These are phyloP conservation scores for Eulithis prunata DNA, from an alignment of 2,888 invertebrate genomes.

Conservation along the genomic window DNA sequence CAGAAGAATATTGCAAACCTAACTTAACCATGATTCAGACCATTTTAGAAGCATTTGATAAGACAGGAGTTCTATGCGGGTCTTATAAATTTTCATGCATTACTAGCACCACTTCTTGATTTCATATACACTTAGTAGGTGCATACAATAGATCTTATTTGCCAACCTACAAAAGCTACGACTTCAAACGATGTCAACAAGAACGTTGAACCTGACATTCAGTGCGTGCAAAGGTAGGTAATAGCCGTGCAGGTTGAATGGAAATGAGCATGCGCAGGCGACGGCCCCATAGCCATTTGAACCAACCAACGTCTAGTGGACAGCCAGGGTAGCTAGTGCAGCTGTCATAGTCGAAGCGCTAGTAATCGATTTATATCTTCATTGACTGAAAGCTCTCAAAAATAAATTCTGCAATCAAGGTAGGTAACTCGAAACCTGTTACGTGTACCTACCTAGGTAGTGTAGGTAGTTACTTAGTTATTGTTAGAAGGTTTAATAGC, in stretches of 20 bases:
- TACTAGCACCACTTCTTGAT: too few relatives aligned
- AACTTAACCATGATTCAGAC: background rate
- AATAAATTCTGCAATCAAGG: too few relatives aligned
- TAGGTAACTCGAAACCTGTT: too few relatives aligned
- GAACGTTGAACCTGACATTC: conserved; percentile 48
- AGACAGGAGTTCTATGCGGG: too few relatives aligned
- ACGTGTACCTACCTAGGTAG: too few relatives aligned
- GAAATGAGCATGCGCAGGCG: conserved; percentile 53
- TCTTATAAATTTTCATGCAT: too few relatives aligned
- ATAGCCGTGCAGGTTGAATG: conserved; percentile 48
- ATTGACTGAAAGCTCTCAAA: background rate
- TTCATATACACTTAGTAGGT: too few relatives aligned
- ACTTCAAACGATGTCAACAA: conserved; percentile 50
- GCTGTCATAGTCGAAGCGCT: conserved; percentile 17
- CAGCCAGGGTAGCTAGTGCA: conserved; percentile 38
- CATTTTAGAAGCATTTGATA: too few relatives aligned
- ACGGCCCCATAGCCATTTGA: conserved; percentile 53
- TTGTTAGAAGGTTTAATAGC: too few relatives aligned
- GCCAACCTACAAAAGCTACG: background rate
- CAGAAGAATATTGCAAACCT: background rate
- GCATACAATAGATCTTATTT: too few relatives aligned
- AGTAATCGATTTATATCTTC: conserved; percentile 1
- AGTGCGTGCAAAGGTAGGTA: conserved; percentile 57
- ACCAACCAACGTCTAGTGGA: conserved; percentile 46
- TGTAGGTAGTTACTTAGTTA: too few relatives aligned